A percentile compares a stretch with the other conserved stretches of the same genome.
phyloP scores from a whole-genome alignment of 2,113 vertebrate species.

The Phrynocephalus versicolor region DNA sequence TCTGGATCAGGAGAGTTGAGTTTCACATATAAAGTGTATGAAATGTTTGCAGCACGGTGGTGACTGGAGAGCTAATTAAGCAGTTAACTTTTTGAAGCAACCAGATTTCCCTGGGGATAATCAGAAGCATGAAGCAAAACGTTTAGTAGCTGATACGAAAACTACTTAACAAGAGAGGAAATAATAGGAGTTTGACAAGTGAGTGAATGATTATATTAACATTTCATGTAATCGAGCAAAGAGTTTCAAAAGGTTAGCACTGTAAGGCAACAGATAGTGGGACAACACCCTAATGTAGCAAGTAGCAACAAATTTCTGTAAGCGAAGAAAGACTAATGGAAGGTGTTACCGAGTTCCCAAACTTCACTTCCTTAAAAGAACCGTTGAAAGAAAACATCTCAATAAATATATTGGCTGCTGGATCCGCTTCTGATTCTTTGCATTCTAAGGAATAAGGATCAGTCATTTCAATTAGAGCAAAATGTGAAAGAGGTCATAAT shows the following conservation, averaged over 20 bases:
- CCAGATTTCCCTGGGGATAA: constrained; percentile 13
- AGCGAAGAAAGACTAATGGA: constrained; percentile 13
- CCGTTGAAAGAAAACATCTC: not conserved
- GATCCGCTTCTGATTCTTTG: not conserved
- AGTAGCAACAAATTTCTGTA: constrained; percentile 19
- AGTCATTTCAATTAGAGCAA: not conserved
- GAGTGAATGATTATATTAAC: constrained; percentile 55
- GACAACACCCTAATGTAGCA: constrained; percentile 15
- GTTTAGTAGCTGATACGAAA: constrained; percentile 35
- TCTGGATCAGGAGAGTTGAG: not conserved
- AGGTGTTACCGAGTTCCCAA: constrained; percentile 10
- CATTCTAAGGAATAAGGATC: not conserved
- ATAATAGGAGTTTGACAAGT: constrained; percentile 64
- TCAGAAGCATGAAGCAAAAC: constrained; percentile 9
- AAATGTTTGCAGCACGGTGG: not conserved
- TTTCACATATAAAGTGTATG: not conserved
- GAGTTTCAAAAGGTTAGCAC: constrained; percentile 16
- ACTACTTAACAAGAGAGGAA: constrained; percentile 41
- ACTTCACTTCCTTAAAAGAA: not conserved
- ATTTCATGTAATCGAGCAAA: constrained; percentile 61
- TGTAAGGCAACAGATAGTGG: not conserved
- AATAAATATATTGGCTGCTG: not conserved
- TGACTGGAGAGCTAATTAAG: not conserved
- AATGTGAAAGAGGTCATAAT: not conserved
- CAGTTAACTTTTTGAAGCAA: constrained; percentile 22